Evolutionary conservation across 2,888 invertebrate genomes (phyloP).

Genomic region (Trachelus troglodyta): DNA sequence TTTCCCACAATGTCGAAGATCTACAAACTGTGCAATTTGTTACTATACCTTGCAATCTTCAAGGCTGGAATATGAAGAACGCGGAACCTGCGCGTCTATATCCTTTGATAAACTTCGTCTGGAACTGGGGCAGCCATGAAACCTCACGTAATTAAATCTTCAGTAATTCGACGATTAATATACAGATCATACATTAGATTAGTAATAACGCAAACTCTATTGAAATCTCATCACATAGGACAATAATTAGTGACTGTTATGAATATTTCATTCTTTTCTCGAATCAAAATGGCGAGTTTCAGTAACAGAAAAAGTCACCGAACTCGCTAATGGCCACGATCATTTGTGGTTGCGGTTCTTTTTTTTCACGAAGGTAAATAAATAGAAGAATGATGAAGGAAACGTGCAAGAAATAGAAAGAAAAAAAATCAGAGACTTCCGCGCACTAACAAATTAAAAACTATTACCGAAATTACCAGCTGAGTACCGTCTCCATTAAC

Average conservation of each 20-base stretch:
- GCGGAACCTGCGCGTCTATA: conserved; percentile 37
- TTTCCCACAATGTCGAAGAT: conserved; percentile 37
- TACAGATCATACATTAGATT: background rate
- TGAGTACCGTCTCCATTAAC: background rate
- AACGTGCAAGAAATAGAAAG: background rate
- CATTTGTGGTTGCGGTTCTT: background rate
- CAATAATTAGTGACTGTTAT: background rate
- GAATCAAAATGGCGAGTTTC: background rate
- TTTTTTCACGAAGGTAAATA: background rate
- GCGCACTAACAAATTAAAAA: conserved; percentile 1
- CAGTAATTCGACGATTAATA: background rate
- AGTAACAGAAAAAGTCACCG: background rate
- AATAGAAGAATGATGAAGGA: background rate
- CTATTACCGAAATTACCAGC: conserved; percentile 2
- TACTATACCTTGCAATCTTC: conserved; percentile 46
- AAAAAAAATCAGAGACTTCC: background rate
- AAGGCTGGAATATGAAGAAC: conserved; percentile 43
- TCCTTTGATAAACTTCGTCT: background rate
- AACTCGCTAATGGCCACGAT: background rate
- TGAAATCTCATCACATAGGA: background rate
- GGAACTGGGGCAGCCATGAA: background rate
- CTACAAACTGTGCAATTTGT: conserved; percentile 50
- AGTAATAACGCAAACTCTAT: background rate
- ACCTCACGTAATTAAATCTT: background rate
- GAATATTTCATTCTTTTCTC: background rate